These are phyloP conservation scores for Ageneiosus marmoratus DNA, from an alignment of 2,113 vertebrate genomes.

Conservation along the genomic window DNA sequence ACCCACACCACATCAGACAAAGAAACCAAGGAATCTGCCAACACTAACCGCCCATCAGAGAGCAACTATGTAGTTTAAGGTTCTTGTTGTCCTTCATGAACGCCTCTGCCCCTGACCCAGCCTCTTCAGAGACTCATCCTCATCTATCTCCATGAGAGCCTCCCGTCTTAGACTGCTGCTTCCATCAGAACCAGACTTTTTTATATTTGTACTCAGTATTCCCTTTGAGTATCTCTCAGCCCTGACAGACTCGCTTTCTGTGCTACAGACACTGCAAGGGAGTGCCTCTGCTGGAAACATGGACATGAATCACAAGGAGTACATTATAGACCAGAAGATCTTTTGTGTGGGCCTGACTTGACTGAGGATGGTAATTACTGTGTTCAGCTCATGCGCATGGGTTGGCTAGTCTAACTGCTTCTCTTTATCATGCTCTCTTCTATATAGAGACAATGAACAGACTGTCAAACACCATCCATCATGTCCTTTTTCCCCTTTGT, in stretches of 20 bases:
- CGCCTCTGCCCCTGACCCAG: constrained; percentile 57
- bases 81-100: constrained; percentile 65
- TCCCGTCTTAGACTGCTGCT: constrained; percentile 40
- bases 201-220: constrained; percentile 38
- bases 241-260: constrained; percentile 32
- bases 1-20: constrained; percentile 74
- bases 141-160: constrained; percentile 5
- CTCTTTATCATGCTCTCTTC: constrained; percentile 37
- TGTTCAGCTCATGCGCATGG: constrained; percentile 24
- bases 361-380: constrained; percentile 36
- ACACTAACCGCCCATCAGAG: constrained; percentile 71
- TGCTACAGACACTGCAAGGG: constrained; percentile 21
- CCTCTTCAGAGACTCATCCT: constrained; percentile 29
- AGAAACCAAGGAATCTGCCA: constrained; percentile 69
- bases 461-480: background rate
- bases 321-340: constrained; percentile 28
- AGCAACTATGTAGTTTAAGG: constrained; percentile 89
- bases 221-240: constrained; percentile 40
- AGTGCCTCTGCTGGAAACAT: constrained; percentile 37
- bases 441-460: constrained; percentile 17
- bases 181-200: constrained; percentile 31
- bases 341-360: constrained; percentile 35
- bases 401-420: constrained; percentile 6
- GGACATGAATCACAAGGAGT: constrained; percentile 47
- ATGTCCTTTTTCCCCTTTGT: constrained; percentile 16